Evolutionary conservation across 2,113 vertebrate genomes (phyloP), one percentile per base, ranked within the genome.

Genomic region (Pavo muticus): DNA sequence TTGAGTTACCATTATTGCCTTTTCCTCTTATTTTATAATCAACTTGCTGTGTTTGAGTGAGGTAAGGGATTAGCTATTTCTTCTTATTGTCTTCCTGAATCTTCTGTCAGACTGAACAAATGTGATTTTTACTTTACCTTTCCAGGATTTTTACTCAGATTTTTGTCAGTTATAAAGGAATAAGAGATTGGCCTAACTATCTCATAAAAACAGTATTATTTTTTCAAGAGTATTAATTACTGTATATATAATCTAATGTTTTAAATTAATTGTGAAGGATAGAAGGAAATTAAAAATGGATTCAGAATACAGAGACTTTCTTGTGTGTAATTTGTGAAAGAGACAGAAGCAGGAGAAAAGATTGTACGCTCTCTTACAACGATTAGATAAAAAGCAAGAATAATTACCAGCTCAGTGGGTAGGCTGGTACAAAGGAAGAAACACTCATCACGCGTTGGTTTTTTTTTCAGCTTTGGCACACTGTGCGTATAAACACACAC

Each of bases 341-440:
- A 69, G 23, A 20, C 56, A 6, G 76, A 61, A 39, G 29, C 7
- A 45, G 27, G 11, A 44, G 89, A 95, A 88, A 84, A 96, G 75
- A 89, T 40, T 96, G 67, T 85, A 89, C 96, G 96, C 88, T 94
- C 80, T 47, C 16, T 94, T 79, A 76, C 69, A 96, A 90, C 61
- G 87, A 63, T 95, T 96, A 97, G 91, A 97, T 96, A 94, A 97
- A 96, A 96, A 95, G 82, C 80, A 96, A 92, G 95, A 96, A 96
- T 96, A 96, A 97, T 94, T 97, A 96, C 88, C 86, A 91, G 74
- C 93, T 96, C 95, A 91, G 94, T 96, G 91, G 88, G 91, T 91
- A 92, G 88, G 80, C 91, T 80, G 44, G 95, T 96, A 88, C 84
- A 91, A 82, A 97, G 76, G 71, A 96, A 96, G 88, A 96, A 94